These are phyloP conservation scores for Agonum fuliginosum DNA, from an alignment of 2,888 invertebrate genomes.

Conservation along the genomic window DNA sequence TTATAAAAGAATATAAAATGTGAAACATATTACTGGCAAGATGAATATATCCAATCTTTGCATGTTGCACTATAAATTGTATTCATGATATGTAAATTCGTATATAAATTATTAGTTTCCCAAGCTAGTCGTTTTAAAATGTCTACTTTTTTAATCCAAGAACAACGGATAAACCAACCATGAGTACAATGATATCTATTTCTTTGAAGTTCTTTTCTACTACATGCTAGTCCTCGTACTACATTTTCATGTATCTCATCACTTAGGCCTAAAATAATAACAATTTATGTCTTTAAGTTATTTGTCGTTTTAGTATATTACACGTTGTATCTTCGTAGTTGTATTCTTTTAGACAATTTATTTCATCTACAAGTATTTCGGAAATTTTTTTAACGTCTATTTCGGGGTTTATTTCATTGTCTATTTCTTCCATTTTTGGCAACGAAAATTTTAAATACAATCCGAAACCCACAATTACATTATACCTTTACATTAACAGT, in stretches of 20 bases:
- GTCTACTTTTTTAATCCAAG: slow-evolving; percentile 61
- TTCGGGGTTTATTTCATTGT: neutral
- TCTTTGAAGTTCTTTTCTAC: neutral
- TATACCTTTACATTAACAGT: neutral
- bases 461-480: neutral
- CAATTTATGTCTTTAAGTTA: neutral
- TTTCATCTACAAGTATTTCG: neutral
- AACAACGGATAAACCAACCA: slow-evolving; percentile 63
- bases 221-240: neutral
- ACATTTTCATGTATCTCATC: neutral
- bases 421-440: slow-evolving; percentile 1
- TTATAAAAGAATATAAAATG: slow-evolving; percentile 3
- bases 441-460: neutral
- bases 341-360: neutral
- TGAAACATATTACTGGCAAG: slow-evolving; percentile 13
- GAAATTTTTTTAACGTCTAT: neutral
- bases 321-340: neutral
- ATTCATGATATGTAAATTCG: slow-evolving; percentile 18
- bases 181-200: slow-evolving; percentile 49
- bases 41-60: slow-evolving; percentile 58
- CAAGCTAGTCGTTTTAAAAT: slow-evolving; percentile 58
- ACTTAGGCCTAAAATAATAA: neutral
- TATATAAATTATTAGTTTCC: slow-evolving; percentile 49
- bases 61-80: slow-evolving; percentile 49
- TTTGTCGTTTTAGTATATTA: neutral